phyloP scores from a whole-genome alignment of 2,113 vertebrate species.

The Indicator maculatus region DNA sequence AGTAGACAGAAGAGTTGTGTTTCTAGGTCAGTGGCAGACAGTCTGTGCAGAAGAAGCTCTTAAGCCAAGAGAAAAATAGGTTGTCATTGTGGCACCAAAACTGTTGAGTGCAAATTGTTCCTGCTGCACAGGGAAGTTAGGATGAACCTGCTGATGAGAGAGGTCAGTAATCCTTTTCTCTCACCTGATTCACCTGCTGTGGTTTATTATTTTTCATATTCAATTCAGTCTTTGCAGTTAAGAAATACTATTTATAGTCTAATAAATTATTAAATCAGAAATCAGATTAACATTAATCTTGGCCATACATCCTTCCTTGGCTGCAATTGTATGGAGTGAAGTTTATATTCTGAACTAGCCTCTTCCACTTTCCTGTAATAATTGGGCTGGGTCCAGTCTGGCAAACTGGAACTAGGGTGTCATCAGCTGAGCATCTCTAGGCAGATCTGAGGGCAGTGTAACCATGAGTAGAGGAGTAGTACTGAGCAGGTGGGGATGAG shows the following conservation, averaged over 20 bases:
- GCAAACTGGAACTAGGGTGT: not conserved
- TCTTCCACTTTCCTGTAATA: not conserved
- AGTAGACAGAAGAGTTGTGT: conserved; percentile 13
- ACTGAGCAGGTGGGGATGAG: not conserved
- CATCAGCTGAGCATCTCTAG: not conserved
- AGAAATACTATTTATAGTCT: not conserved
- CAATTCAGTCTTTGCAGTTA: not conserved
- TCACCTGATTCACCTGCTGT: not conserved
- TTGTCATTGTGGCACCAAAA: not conserved
- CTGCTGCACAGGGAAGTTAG: not conserved
- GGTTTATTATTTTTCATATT: not conserved
- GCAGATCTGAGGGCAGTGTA: not conserved
- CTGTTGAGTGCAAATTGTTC: not conserved
- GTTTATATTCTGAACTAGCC: not conserved
- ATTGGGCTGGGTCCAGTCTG: not conserved
- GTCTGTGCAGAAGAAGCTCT: conserved; percentile 6
- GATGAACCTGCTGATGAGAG: not conserved
- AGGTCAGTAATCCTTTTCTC: not conserved
- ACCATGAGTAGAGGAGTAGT: not conserved
- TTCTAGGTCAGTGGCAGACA: conserved; percentile 58
- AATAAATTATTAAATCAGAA: not conserved
- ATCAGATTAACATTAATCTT: not conserved
- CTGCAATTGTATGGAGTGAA: not conserved
- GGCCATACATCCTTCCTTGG: not conserved
- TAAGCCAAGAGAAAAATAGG: conserved; percentile 45